phyloP scores from a whole-genome alignment of 2,113 vertebrate genomes.

The Condylura cristata region DNA sequence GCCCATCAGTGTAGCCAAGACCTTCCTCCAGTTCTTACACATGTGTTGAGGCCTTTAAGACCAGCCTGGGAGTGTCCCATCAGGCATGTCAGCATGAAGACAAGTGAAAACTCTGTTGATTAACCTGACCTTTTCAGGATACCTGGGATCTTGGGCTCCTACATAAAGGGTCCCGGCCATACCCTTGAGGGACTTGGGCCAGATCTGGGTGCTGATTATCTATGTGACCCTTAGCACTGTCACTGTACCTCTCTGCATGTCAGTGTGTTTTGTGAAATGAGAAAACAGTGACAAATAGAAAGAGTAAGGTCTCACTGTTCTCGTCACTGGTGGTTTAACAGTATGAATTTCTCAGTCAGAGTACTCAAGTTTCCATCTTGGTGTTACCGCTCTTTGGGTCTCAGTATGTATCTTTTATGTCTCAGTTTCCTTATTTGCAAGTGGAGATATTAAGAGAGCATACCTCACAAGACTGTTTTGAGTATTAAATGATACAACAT shows the following conservation, averaged over 20 bases:
- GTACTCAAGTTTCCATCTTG: background rate
- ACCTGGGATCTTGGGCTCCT: background rate
- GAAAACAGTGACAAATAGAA: background rate
- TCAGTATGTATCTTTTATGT: background rate
- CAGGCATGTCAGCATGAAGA: background rate
- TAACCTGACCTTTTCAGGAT: background rate
- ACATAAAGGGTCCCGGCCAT: background rate
- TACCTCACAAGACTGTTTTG: background rate
- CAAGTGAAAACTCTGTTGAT: background rate
- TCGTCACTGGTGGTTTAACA: background rate
- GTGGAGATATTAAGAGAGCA: background rate
- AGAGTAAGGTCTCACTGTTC: background rate
- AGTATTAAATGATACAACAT: background rate
- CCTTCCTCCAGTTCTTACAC: background rate
- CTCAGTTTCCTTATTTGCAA: conserved; percentile 16
- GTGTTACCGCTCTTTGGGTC: background rate
- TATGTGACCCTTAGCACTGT: background rate
- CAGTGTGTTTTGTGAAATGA: background rate
- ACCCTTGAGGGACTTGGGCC: background rate
- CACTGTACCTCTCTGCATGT: background rate
- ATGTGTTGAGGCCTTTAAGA: background rate
- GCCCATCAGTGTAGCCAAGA: background rate
- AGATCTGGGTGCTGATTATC: background rate
- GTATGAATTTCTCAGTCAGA: conserved; percentile 12
- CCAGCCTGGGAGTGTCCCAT: background rate